A percentile compares a stretch with the other conserved stretches of the same genome.
These are phyloP conservation scores for Hippocampus barbouri DNA, from an alignment of 2,113 vertebrate species.

Conservation along the genomic window DNA sequence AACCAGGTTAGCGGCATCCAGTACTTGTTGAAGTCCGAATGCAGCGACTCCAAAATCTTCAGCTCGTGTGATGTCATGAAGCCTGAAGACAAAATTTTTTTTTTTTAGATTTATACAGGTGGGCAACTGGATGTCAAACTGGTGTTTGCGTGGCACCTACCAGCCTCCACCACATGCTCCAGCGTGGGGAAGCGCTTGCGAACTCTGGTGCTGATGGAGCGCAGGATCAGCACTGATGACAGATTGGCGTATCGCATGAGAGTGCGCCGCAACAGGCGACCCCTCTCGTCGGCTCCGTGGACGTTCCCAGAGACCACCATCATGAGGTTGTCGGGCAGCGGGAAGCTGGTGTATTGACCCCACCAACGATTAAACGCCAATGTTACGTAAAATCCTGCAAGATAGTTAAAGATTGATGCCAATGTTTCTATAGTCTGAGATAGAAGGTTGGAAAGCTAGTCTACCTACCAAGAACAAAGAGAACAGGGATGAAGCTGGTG, in stretches of 20 bases:
- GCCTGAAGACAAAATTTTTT: slow-evolving; percentile 60
- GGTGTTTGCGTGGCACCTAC: slow-evolving; percentile 51
- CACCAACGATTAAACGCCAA: slow-evolving; percentile 87
- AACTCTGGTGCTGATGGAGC: slow-evolving; percentile 84
- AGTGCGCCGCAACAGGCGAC: slow-evolving; percentile 79
- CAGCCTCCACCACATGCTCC: slow-evolving; percentile 81
- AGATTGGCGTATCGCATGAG: slow-evolving; percentile 85
- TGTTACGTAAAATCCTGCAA: slow-evolving; percentile 83
- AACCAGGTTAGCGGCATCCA: slow-evolving; percentile 91
- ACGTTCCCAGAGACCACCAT: slow-evolving; percentile 84
- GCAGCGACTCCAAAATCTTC: slow-evolving; percentile 78
- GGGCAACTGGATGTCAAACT: not conserved
- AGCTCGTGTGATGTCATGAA: slow-evolving; percentile 81
- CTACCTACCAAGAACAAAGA: slow-evolving; percentile 80
- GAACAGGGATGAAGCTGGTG: slow-evolving; percentile 80
- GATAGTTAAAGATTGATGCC: not conserved
- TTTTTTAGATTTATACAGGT: not conserved
- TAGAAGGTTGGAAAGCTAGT: not conserved
- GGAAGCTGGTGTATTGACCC: slow-evolving; percentile 90
- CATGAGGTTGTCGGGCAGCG: slow-evolving; percentile 88
- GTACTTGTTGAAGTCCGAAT: slow-evolving; percentile 90
- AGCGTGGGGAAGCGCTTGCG: slow-evolving; percentile 80
- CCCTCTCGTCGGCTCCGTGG: slow-evolving; percentile 79
- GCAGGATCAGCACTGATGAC: slow-evolving; percentile 82
- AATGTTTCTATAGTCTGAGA: not conserved